phyloP scores from a whole-genome alignment of 2,113 vertebrate species.

The Lamprologus speciosus region DNA sequence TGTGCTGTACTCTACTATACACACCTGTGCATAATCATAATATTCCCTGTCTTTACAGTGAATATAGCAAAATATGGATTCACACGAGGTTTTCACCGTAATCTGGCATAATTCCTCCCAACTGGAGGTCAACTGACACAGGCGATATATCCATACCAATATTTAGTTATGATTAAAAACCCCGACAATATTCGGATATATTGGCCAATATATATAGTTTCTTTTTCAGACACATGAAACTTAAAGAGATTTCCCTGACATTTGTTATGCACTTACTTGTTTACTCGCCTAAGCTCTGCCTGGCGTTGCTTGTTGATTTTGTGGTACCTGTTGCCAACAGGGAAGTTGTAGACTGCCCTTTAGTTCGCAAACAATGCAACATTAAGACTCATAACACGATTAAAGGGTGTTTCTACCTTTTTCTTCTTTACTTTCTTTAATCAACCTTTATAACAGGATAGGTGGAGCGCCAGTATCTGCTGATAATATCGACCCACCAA shows the following conservation, averaged over 20 bases:
- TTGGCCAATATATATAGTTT: not conserved
- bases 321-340: not conserved
- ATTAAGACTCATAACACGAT: not conserved
- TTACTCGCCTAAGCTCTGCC: accelerated
- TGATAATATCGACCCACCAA: not conserved
- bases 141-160: not conserved
- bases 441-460: not conserved
- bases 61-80: not conserved
- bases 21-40: not conserved
- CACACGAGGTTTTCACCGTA: not conserved
- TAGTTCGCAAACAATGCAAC: not conserved
- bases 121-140: not conserved
- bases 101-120: not conserved
- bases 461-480: not conserved
- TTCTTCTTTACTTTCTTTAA: not conserved
- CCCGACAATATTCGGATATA: accelerated
- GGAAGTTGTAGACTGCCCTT: not conserved
- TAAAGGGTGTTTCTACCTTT: not conserved
- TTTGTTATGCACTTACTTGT: not conserved
- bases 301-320: not conserved
- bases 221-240: not conserved
- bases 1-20: not conserved
- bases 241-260: not conserved
- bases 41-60: not conserved
- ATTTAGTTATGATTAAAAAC: not conserved